phyloP scores from a whole-genome alignment of 2,113 vertebrate species.

The Rhinogobius similis region DNA sequence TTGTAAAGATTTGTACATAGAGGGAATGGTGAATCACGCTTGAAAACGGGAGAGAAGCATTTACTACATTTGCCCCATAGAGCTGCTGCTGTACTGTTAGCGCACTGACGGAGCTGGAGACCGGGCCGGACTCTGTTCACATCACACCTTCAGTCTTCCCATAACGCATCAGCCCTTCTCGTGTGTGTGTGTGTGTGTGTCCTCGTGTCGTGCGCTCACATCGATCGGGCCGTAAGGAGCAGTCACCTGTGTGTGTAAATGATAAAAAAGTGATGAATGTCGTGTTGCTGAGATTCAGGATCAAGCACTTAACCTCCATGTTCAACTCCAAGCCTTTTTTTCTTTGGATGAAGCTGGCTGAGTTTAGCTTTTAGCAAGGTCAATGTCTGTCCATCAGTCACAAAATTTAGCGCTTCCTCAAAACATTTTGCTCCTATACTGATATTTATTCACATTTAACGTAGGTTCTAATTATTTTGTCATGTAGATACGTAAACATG shows the following conservation, averaged over 20 bases:
- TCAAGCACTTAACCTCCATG: slow-evolving; percentile 11
- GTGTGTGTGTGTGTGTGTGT: slow-evolving; percentile 12
- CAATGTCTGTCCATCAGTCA: neutral
- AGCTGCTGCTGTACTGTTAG: slow-evolving; percentile 63
- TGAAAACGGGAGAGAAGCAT: slow-evolving; percentile 65
- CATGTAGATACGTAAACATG: too few species aligned
- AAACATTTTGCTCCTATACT: too few species aligned
- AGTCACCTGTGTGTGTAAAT: slow-evolving; percentile 28
- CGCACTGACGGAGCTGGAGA: slow-evolving; percentile 50
- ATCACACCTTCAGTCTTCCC: slow-evolving; percentile 65
- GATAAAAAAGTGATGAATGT: slow-evolving; percentile 35
- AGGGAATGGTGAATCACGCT: slow-evolving; percentile 63
- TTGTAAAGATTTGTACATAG: slow-evolving; percentile 78
- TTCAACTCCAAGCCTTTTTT: neutral
- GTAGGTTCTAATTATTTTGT: too few species aligned
- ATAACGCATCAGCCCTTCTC: slow-evolving; percentile 25
- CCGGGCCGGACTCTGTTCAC: slow-evolving; percentile 46
- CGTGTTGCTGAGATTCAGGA: slow-evolving; percentile 7
- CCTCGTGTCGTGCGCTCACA: slow-evolving; percentile 37
- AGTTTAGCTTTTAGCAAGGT: slow-evolving; percentile 13
- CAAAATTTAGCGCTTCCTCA: too few species aligned
- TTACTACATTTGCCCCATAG: slow-evolving; percentile 73
- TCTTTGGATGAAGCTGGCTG: neutral
- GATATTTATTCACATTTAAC: too few species aligned
- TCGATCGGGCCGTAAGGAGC: slow-evolving; percentile 11